Percentiles rank a stretch among this genome's conserved stretches.
Evolutionary conservation across 1,140 invertebrate genomes (phyloP).

Genomic region (Sitodiplosis mosellana): DNA sequence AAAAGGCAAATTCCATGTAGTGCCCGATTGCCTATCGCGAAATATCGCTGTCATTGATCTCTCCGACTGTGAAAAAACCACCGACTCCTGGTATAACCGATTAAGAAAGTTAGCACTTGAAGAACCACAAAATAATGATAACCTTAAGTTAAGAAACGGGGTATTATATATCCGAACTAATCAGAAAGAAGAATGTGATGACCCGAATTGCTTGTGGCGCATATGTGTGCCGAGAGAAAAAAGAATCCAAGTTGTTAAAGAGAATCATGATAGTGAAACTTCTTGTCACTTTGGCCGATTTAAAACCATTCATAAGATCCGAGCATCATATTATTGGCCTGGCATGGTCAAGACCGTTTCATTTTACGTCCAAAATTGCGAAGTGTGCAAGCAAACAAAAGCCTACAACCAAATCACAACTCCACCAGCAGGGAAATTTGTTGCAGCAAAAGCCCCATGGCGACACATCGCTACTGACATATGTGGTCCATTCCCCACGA

Average conservation of each 20-base stretch:
- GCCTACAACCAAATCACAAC: slow-evolving; percentile 9
- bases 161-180: not conserved
- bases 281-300: slow-evolving; percentile 12
- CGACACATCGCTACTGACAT: not conserved
- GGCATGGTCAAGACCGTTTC: slow-evolving; percentile 11
- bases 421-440: slow-evolving; percentile 8
- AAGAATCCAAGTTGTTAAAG: slow-evolving; percentile 7
- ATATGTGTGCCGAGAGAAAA: slow-evolving; percentile 9
- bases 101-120: not conserved
- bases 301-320: slow-evolving; percentile 9
- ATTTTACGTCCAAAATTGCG: slow-evolving; percentile 10
- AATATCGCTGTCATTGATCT: not conserved
- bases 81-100: too few relatives aligned
- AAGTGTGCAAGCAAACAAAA: slow-evolving; percentile 8
- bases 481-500: not conserved
- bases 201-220: slow-evolving; percentile 9
- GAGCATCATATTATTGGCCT: slow-evolving; percentile 12
- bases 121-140: slow-evolving; percentile 1
- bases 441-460: not conserved
- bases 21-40: not conserved
- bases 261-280: slow-evolving; percentile 3
- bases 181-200: slow-evolving; percentile 7
- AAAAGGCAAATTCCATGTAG: not conserved
- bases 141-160: not conserved
- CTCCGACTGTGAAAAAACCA: not conserved